Percentiles rank a stretch among this genome's conserved stretches.
These are phyloP conservation scores for Phalacrocorax pelagicus DNA, from an alignment of 2,113 vertebrate species.

Conservation along the genomic window DNA sequence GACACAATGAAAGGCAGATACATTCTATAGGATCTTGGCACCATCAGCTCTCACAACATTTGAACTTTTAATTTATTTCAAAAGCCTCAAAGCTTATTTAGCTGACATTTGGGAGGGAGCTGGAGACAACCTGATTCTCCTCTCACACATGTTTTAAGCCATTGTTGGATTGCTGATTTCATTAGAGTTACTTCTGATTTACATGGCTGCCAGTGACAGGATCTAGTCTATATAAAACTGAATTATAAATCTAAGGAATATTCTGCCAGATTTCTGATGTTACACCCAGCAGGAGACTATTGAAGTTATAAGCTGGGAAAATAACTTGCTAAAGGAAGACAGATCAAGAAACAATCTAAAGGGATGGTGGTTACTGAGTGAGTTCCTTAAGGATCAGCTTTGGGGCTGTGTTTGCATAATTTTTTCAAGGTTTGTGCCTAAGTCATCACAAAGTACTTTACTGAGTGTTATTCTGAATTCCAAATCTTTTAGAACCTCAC, in stretches of 20 bases:
- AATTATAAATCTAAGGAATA: constrained; percentile 40
- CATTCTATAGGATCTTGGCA: constrained; percentile 54
- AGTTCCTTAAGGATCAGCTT: background rate
- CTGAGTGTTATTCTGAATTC: background rate
- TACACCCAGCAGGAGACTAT: background rate
- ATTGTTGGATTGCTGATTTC: constrained; percentile 47
- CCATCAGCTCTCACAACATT: constrained; percentile 7
- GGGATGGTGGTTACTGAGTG: background rate
- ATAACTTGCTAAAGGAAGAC: constrained; percentile 18
- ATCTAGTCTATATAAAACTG: constrained; percentile 21
- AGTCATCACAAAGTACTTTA: background rate
- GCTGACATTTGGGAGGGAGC: background rate
- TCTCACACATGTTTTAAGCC: constrained; percentile 29
- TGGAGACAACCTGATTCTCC: background rate
- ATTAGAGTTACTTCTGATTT: constrained; percentile 47
- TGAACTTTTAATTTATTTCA: constrained; percentile 51
- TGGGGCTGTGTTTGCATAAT: background rate
- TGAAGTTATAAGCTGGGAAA: constrained; percentile 10
- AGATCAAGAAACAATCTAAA: background rate
- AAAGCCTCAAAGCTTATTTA: constrained; percentile 46
- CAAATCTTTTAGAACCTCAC: background rate
- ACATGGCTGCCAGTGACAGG: constrained; percentile 1
- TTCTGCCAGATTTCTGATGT: constrained; percentile 38
- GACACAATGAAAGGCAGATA: constrained; percentile 50
- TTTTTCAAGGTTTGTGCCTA: background rate